Evolutionary conservation across 2,888 invertebrate genomes (phyloP), one percentile per base, ranked within the genome.

Genomic region (Lypha dubia): DNA sequence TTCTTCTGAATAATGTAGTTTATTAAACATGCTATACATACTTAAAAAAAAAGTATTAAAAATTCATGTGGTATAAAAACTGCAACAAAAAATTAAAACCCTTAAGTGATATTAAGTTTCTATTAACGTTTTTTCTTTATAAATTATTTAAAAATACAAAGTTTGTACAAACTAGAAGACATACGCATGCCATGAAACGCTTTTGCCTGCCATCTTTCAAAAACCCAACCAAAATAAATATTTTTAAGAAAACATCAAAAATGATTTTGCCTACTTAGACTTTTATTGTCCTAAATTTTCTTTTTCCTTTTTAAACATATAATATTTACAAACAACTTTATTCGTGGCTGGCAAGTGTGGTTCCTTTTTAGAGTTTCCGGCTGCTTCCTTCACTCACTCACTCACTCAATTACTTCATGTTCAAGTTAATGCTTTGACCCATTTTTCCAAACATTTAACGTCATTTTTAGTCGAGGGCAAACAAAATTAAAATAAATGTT

Each of bases 401-500:
- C 51, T 58, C 75, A 24, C 46, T 63, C 32, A 35, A 41, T 71
- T 38, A 51, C 65, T 71, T 4, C 68, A 46, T 53, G 20, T 62
- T 44, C 58, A 28, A 80, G 76, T 77, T 77, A 84, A 84, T 81
- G 74, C 63, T 79, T 84, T 84, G 81, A 81, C 77, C 84, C 77
- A 81, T 79, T 84, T n/a, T 84, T 81, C 74, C 44, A 79, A 81
- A 60, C 70, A 81, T 81, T 84, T 84, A 81, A 81, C 51, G 81
- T 84, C 81, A 75, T 79, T 84, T 84, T 81, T 81, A 74, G 74
- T 65, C 65, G 70, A 81, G 70, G 65, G 70, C 75, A 81, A 84
- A 84, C 81, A 84, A 74, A 81, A 81, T 84, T 84, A 84, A 81
- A 81, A 81, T 79, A 75, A 81, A 84, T 84, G 70, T 63, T 84